These are phyloP conservation scores for Caenorhabditis briggsae DNA, from an alignment of 1,140 invertebrate genomes.

Conservation along the genomic window DNA sequence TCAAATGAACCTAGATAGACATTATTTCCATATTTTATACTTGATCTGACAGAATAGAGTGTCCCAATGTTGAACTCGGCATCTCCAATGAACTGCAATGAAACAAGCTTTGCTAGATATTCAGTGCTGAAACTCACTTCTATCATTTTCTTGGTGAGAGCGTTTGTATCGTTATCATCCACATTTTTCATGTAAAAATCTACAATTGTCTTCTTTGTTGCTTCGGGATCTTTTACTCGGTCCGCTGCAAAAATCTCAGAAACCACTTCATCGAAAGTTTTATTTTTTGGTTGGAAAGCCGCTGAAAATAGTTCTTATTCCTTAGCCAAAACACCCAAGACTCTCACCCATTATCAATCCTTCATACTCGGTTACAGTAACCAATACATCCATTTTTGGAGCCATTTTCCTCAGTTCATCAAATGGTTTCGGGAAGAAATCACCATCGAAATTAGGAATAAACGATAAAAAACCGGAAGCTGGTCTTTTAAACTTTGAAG, in stretches of 20 bases:
- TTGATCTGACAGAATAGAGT: neutral
- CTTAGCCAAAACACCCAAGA: conserved; percentile 59
- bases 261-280: neutral
- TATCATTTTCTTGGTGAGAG: neutral
- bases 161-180: conserved; percentile 25
- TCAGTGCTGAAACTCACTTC: neutral
- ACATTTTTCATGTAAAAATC: conserved; percentile 56
- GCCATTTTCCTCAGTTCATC: conserved; percentile 68
- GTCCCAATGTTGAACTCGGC: neutral
- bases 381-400: conserved; percentile 63
- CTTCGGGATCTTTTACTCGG: conserved; percentile 12
- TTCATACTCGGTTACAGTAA: conserved; percentile 68
- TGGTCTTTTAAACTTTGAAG: neutral
- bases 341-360: conserved; percentile 63
- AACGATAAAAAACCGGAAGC: neutral
- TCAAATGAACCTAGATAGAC: conserved; percentile 60
- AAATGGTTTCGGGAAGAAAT: conserved; percentile 71
- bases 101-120: no score
- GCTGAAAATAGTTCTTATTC: neutral
- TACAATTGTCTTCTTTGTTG: conserved; percentile 39
- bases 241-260: neutral
- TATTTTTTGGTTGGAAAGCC: neutral
- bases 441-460: conserved; percentile 67
- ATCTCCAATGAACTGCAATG: conserved; percentile 1
- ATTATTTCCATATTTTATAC: neutral